Evolutionary conservation across 1,140 invertebrate species (phyloP), one percentile per base, ranked within the genome.

Genomic region (Lanistes nyassanus): DNA sequence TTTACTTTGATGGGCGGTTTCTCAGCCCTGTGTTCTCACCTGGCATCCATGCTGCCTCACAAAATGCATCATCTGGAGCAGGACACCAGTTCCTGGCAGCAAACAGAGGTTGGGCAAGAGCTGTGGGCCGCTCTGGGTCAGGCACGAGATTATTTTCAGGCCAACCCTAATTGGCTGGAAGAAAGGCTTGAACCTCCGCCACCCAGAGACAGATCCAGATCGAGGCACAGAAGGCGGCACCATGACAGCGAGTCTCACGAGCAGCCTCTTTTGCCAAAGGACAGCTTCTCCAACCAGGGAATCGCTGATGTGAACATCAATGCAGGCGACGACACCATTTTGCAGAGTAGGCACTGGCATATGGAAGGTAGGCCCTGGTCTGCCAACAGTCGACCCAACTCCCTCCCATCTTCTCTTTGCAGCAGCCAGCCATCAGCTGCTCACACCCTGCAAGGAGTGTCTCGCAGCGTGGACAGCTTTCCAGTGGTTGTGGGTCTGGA

Each of bases 1-100:
- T 85, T 85, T 70, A 82, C 77, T 70, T 72, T 87, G 53, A 87
- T 86, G 86, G 83, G 83, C 56, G 86, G 86, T 76, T 79, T 86
- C 13, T 76, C 75, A n/a, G 80, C 78, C 62, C 66, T 87, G 29
- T 84, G 84, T 60, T 78, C 74, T 55, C 84, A 86, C 72, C 67
- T 87, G 11, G 62, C 68, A n/a, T 29, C 68, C 7, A 81, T 83
- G 76, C 81, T 82, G 16, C 74, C 84, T 36, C 71, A 78, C 56
- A 78, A 78, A 42, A 51, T 56, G 39, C 70, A 66, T 2, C 39
- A 62, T 67, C 13, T 81, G 74, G 36, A 81, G 66, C 21, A 60
- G 64, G 58, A 82, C 80, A 39, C 66, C 83, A 47, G 76, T 75
- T 31, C 72, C 74, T 79, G 81, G 76, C 81, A 85, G 29, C 78